These are phyloP conservation scores for Holcopasites calliopsidis DNA, from an alignment of 1,140 invertebrate genomes.

Conservation along the genomic window DNA sequence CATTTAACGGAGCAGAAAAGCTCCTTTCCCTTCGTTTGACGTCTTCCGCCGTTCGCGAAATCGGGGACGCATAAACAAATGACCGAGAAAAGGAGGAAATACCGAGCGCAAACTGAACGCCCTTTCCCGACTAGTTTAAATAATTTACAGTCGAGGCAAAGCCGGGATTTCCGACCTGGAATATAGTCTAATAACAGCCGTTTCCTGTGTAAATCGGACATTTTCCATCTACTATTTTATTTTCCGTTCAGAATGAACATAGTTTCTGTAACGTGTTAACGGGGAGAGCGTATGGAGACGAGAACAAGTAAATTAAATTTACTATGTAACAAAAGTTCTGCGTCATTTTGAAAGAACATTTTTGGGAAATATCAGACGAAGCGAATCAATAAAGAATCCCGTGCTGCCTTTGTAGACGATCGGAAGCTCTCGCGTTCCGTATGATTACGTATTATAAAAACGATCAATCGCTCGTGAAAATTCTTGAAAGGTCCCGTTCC, in stretches of 20 bases:
- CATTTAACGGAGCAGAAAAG: constrained; percentile 65
- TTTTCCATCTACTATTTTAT: background rate
- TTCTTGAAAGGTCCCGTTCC: constrained; percentile 55
- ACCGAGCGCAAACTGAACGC: background rate
- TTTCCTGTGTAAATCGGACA: background rate
- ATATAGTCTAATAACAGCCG: background rate
- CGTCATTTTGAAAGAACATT: background rate
- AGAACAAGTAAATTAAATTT: constrained; percentile 16
- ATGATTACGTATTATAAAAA: constrained; percentile 48
- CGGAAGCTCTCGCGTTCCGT: constrained; percentile 4
- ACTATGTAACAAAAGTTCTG: too few relatives aligned
- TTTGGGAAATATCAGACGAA: background rate
- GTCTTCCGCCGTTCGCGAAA: constrained; percentile 28
- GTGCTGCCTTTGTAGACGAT: background rate
- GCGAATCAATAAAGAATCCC: constrained; percentile 18
- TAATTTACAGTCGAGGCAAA: constrained; percentile 4
- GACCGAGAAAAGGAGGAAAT: background rate
- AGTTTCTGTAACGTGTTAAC: background rate
- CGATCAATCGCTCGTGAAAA: constrained; percentile 67
- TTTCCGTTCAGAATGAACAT: background rate
- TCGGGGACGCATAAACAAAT: constrained; percentile 23
- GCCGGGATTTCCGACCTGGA: background rate
- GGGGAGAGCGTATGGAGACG: background rate
- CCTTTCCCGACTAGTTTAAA: background rate
- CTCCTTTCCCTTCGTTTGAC: constrained; percentile 51